Evolutionary conservation across 2,888 invertebrate species (phyloP), one percentile per base, ranked within the genome.

Genomic region (Archips crataeganus): DNA sequence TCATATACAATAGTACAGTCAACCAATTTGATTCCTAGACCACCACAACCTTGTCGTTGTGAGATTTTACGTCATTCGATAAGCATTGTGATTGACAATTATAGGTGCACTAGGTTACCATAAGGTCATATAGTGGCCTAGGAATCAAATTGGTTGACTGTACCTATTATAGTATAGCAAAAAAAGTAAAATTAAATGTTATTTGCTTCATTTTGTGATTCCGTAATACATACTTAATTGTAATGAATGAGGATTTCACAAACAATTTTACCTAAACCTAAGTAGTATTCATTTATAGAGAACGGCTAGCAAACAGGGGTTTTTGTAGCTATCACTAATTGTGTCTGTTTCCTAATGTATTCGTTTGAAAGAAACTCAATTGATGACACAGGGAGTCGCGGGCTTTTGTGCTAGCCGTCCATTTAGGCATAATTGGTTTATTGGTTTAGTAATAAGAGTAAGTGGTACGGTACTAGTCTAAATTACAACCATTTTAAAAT

Each of bases 231-330:
- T 45, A 45, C 45, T 11, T 32, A 39, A 36, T 54, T 67, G 72
- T 72, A 67, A 63, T 72, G 67, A 67, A 63, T 72, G 67, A 47
- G 54, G 51, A 61, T 23, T 57, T 67, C 32, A 57, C 47, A 34
- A 45, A 63, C 32, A 67, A 45, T 62, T 15, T 23, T 39, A 54
- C 15, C 15, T 23, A 34, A 34, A 10, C 13, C 54, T 54, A 54
- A 9, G 0, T 54, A 23, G 49, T 9, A n/a, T n/a, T n/a, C 8
- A 49, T 5, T 13, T 47, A 13, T n/a, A 49, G n/a, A 49, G 49
- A 47, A 4, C 11, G 47, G 47, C 47, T 13, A 11, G 47, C 11
- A 13, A 13, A 47, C 13, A 4, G 1, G 13, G n/a, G n/a, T 3
- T 13, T n/a, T 23, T 23, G 23, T 23, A 23, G 23, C 23, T 23